Conservation (phyloP, 2,888 invertebrate species). For the Andrena fulva region DNA sequence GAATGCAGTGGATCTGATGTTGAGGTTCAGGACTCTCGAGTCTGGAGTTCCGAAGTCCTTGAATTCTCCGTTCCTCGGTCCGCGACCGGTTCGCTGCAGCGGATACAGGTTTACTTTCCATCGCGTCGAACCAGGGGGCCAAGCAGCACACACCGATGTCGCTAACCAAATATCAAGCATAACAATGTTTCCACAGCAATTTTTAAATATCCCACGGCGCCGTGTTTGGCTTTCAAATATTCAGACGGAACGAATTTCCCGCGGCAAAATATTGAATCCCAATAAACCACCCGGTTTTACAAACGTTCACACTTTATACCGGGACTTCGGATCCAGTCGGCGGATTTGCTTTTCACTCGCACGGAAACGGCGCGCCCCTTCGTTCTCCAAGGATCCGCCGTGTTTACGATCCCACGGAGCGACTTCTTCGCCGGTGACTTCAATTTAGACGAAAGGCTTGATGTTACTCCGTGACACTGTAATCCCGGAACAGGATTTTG, state of each 20-base stretch:
- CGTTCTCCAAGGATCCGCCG: background rate
- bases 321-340: background rate
- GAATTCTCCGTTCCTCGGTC: too few species aligned
- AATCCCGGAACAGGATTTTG: conserved; percentile 50
- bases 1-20: too few species aligned
- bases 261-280: background rate
- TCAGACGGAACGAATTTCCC: background rate
- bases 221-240: background rate
- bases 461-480: conserved; percentile 26
- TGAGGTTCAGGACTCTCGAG: too few species aligned
- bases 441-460: conserved; percentile 40
- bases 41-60: too few species aligned
- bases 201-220: background rate
- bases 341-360: conserved; percentile 7
- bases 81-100: too few species aligned
- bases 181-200: background rate
- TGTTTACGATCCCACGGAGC: conserved; percentile 10
- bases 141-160: background rate
- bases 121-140: too few species aligned
- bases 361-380: background rate
- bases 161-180: background rate
- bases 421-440: conserved; percentile 13
- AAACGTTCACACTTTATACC: background rate
- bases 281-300: background rate
- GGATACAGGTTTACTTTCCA: too few species aligned